These are phyloP conservation scores for Scaptomyza tumidula DNA, from an alignment of 2,888 invertebrate species.

Conservation along the genomic window DNA sequence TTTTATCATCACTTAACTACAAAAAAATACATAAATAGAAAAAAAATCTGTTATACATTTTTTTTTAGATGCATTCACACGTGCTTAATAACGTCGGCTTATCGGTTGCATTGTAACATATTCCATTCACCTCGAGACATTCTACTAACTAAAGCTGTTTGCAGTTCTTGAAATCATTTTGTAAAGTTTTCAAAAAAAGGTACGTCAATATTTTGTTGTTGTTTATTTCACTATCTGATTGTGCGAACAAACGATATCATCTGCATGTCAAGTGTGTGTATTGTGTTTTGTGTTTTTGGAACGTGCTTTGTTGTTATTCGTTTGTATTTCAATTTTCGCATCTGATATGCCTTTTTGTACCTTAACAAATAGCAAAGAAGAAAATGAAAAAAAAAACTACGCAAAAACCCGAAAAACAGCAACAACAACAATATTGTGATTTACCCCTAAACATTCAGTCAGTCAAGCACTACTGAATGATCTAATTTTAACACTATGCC, in stretches of 20 bases:
- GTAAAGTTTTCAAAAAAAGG: too few relatives aligned
- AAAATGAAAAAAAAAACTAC: not conserved
- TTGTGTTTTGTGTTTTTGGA: not conserved
- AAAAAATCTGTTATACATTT: too few relatives aligned
- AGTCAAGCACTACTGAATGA: constrained; percentile 13
- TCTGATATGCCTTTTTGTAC: constrained; percentile 8
- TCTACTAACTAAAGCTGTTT: too few relatives aligned
- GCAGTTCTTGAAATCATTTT: too few relatives aligned
- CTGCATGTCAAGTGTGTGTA: not conserved
- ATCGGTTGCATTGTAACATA: too few relatives aligned
- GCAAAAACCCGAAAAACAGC: not conserved
- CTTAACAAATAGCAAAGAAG: too few relatives aligned
- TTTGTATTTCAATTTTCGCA: not conserved
- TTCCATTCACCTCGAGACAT: too few relatives aligned
- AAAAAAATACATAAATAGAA: too few relatives aligned
- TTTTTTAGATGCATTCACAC: too few relatives aligned
- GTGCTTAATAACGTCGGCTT: too few relatives aligned
- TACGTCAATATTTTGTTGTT: too few relatives aligned
- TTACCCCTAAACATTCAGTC: constrained; percentile 16
- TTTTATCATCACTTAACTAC: too few relatives aligned
- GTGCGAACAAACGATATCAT: not conserved
- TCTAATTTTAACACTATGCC: constrained; percentile 21
- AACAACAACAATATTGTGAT: constrained; percentile 12
- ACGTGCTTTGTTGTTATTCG: not conserved
- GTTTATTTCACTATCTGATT: not conserved